Base-by-base conservation (phyloP, 2,888 invertebrate species). In the Acronicta aceris region DNA sequence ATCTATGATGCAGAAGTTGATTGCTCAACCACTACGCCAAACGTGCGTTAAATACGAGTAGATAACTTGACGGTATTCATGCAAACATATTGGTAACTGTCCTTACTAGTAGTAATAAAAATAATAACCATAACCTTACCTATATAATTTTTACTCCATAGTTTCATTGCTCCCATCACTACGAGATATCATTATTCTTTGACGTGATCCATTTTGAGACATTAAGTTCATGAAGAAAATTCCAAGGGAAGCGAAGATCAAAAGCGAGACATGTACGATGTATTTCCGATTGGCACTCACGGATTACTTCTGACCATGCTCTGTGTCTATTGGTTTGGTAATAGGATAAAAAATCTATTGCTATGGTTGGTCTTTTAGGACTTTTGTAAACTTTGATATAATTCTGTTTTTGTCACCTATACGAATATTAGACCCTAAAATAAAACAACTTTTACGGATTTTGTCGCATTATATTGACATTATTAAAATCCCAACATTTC, bases 201-300 rank as follows among this genome's bases (percentile, higher is more conserved):
- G 70, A 78, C 69, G 78, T 69, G 48, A 48, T 30, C 25, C 48
- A 52, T 49, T 46, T 45, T 40, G 45, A 21, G 30, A n/a, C 57
- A 47, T 65, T 59, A 58, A 71, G 63, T 53, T 15, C 10, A 58
- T 12, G 55, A 15, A 55, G 57, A 46, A 59, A 64, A 56, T 41
- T 54, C 36, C 30, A 21, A 59, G 38, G 43, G 15, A 43, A 38
- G 16, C 33, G 54, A 61, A 70, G 46, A 71, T 72, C 76, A 71
- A 75, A 74, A 43, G 65, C 36, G 25, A n/a, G 45, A 43, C 45
- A 54, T 48, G 50, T 64, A 51, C 47, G 48, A 25, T n/a, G 42
- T 38, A 55, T 52, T 71, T 54, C 65, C 66, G 71, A 74, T 59
- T 65, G 30, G n/a, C 43, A 16, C 25, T 27, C 54, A 16, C 2